Base-by-base conservation (phyloP, 2,888 invertebrate genomes). In the Calephelis perditalis region DNA sequence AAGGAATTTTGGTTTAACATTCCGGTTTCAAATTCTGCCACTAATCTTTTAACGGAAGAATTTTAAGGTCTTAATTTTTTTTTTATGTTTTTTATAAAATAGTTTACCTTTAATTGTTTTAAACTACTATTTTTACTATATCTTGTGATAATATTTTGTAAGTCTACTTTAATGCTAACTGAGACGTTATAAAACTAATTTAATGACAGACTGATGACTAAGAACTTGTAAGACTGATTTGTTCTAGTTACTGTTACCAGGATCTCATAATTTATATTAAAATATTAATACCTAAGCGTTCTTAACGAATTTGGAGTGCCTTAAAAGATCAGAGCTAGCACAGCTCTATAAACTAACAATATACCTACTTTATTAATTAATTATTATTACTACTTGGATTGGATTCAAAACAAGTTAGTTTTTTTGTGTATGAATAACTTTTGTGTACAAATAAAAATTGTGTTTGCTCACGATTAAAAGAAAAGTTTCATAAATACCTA, bases 1-100 rank as follows among this genome's bases (percentile, higher is more conserved):
- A 26, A 26, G 26, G 26, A 26, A 26, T 26, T 26, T 26, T 26
- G 26, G 56, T 56, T n/a, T 36, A 56, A 56, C 37, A 56, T 56
- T 56, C 36, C 56, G 43, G 56, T 56, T 43, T 56, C 56, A 6
- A 56, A 56, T 56, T 56, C 56, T 56, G 37, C 56, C 36, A 43
- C 15, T 6, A 56, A 56, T 56, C 43, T 56, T 12, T 15, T 56
- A 40, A 56, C 40, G 3, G 37, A 43, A 56, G 56, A 56, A 56
- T 56, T 40, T 56, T 56, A 56, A 56, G 46, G n/a, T n/a, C 11
- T 46, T 46, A 46, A 46, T 4, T n/a, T 46, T n/a, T 46, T n/a
- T n/a, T n/a, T n/a, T n/a, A n/a, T n/a, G n/a, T n/a, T n/a, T n/a
- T n/a, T n/a, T n/a, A n/a, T n/a, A n/a, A n/a, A n/a, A n/a, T 46